Conservation (phyloP, 2,113 vertebrate species). For the Menura novaehollandiae region DNA sequence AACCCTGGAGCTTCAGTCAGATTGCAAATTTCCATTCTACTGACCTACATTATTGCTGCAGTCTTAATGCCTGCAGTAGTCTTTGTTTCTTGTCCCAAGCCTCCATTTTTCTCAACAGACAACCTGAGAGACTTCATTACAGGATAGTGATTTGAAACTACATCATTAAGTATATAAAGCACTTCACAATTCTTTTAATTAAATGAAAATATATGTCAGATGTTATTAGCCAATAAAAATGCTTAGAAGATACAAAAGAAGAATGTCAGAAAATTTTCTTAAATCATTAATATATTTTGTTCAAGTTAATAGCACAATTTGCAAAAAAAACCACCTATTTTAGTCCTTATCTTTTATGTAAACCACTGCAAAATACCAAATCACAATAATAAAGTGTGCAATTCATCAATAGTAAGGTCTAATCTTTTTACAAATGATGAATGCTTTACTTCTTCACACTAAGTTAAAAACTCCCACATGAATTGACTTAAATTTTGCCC, state of each 20-base stretch:
- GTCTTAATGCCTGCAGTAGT: neutral
- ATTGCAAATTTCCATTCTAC: neutral
- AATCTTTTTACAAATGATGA: neutral
- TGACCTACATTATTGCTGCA: neutral
- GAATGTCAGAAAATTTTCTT: neutral
- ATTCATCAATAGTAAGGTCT: neutral
- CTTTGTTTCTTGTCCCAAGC: neutral
- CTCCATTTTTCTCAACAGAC: neutral
- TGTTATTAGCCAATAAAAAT: neutral
- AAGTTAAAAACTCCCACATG: neutral
- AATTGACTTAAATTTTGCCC: neutral
- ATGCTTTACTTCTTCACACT: neutral
- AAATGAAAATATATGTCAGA: neutral
- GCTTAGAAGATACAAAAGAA: neutral
- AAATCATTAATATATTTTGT: neutral
- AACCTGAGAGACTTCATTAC: neutral
- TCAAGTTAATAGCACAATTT: neutral
- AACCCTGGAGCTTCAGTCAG: neutral
- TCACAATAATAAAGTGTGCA: neutral
- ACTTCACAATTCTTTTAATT: neutral
- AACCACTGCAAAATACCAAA: neutral
- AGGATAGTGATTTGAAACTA: neutral
- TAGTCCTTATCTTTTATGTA: neutral
- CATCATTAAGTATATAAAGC: neutral
- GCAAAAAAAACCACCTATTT: neutral